phyloP scores from a whole-genome alignment of 2,797 vertebrate genomes.

The Clarias fuscus region DNA sequence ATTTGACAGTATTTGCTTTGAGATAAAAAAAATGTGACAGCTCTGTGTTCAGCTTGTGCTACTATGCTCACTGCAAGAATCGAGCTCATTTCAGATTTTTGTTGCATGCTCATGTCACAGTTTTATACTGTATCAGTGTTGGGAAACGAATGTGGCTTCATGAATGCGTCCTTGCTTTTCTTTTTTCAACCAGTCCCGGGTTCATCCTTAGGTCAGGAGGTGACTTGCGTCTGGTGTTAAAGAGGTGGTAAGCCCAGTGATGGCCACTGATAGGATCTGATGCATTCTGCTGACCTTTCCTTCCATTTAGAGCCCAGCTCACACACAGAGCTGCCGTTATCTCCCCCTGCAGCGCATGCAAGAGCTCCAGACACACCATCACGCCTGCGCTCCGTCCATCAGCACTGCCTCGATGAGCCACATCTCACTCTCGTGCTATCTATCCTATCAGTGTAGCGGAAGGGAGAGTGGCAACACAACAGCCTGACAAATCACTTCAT shows the following conservation, averaged over 20 bases:
- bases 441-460: slow-evolving; percentile 59
- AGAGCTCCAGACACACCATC: slow-evolving; percentile 66
- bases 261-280: slow-evolving; percentile 64
- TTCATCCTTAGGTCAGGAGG: slow-evolving; percentile 62
- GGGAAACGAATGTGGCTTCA: neutral
- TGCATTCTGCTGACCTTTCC: slow-evolving; percentile 68
- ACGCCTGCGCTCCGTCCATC: slow-evolving; percentile 71
- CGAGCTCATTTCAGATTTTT: neutral
- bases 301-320: slow-evolving; percentile 65
- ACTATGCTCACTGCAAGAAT: neutral
- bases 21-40: slow-evolving; percentile 47
- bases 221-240: slow-evolving; percentile 65
- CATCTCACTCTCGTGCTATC: slow-evolving; percentile 66
- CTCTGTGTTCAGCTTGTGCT: neutral
- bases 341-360: slow-evolving; percentile 71
- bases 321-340: slow-evolving; percentile 74
- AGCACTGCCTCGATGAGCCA: slow-evolving; percentile 63
- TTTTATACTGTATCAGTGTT: neutral
- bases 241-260: slow-evolving; percentile 64
- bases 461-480: slow-evolving; percentile 67
- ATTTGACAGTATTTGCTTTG: slow-evolving; percentile 32
- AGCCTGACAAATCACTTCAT: slow-evolving; percentile 70
- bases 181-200: slow-evolving; percentile 55
- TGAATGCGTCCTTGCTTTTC: neutral
- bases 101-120: neutral